Percentiles rank a stretch among this genome's conserved stretches.
phyloP scores from a whole-genome alignment of 2,888 invertebrate genomes.

The Melangyna quadrimaculata region DNA sequence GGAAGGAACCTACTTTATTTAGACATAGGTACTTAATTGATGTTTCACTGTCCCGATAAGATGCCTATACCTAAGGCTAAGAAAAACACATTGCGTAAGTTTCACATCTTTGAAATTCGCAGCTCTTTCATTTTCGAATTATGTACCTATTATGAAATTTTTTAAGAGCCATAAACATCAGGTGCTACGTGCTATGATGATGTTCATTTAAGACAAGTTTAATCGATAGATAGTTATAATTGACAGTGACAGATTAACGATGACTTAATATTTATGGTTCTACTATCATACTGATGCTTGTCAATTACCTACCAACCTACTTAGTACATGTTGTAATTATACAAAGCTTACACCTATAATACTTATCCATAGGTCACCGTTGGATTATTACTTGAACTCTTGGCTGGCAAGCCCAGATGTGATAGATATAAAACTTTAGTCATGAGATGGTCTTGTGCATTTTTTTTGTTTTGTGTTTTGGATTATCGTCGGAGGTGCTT shows the following conservation, averaged over 20 bases:
- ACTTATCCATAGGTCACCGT: no score
- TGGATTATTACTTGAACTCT: no score
- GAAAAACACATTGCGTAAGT: not conserved
- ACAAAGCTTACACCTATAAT: no score
- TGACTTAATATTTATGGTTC: slow-evolving; percentile 21
- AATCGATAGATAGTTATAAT: slow-evolving; percentile 35
- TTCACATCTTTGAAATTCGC: not conserved
- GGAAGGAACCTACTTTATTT: not conserved
- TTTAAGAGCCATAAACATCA: not conserved
- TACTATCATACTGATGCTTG: not conserved
- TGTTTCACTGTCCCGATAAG: not conserved
- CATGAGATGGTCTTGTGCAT: no score
- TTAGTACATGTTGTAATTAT: not conserved
- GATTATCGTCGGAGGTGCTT: no score
- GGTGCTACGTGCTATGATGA: not conserved
- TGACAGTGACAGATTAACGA: slow-evolving; percentile 60
- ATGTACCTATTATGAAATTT: not conserved
- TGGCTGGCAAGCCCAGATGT: no score
- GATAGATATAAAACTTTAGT: no score
- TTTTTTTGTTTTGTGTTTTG: no score
- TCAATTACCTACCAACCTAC: slow-evolving; percentile 13
- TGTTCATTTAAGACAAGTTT: not conserved
- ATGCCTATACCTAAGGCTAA: no score
- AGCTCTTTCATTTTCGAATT: not conserved
- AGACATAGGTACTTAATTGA: not conserved